These are phyloP conservation scores for Tauraco erythrolophus DNA, from an alignment of 2,113 vertebrate genomes.

Conservation along the genomic window DNA sequence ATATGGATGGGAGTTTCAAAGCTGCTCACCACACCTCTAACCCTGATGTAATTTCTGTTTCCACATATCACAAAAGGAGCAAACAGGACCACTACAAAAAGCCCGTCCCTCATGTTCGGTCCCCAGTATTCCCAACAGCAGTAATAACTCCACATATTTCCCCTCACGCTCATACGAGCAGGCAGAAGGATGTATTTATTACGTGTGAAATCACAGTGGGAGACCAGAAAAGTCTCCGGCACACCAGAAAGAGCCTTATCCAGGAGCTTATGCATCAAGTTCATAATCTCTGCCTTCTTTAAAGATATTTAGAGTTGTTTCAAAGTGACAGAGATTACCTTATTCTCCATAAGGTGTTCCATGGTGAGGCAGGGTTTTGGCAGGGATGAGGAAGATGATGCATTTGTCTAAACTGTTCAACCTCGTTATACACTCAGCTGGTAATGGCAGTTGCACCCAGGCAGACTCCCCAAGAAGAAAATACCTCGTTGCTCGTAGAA, in stretches of 20 bases:
- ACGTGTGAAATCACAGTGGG: background rate
- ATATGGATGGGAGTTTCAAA: background rate
- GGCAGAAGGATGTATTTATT: background rate
- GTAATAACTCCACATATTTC: rapidly evolving
- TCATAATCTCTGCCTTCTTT: background rate
- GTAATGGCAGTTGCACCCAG: background rate
- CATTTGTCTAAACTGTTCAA: background rate
- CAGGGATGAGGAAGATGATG: background rate
- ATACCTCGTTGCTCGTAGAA: background rate
- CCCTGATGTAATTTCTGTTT: background rate
- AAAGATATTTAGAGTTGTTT: background rate
- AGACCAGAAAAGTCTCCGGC: background rate
- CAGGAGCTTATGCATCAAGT: background rate
- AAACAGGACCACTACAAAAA: background rate
- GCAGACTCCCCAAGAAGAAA: background rate
- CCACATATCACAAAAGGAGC: background rate
- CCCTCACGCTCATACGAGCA: rapidly evolving
- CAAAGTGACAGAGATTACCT: background rate
- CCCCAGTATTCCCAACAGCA: background rate
- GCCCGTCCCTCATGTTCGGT: rapidly evolving
- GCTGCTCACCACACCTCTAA: background rate
- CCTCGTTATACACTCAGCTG: background rate
- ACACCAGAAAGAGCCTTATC: background rate
- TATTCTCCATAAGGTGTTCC: background rate
- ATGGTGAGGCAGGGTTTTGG: background rate